phyloP scores from a whole-genome alignment of 2,797 vertebrate genomes.

The Allobates femoralis region DNA sequence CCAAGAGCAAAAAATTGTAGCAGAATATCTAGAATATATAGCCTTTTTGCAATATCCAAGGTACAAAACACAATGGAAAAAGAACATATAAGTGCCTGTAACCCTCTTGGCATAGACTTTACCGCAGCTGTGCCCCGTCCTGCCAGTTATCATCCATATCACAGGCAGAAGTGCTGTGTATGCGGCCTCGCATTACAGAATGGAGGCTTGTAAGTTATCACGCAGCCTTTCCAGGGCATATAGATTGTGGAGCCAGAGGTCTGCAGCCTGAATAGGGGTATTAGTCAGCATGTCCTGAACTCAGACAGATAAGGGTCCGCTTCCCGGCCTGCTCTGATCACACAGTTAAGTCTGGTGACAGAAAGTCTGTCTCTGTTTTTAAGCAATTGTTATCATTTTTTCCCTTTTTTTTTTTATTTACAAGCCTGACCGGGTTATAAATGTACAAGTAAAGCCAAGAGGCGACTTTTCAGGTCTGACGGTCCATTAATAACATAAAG shows the following conservation, averaged over 20 bases:
- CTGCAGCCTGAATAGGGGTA: conserved; percentile 62
- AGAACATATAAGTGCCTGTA: not conserved
- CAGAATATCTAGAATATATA: too few relatives aligned
- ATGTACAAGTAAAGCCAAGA: conserved; percentile 64
- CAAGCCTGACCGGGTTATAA: conserved; percentile 67
- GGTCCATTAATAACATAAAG: conserved; percentile 19
- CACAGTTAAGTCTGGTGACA: conserved; percentile 70
- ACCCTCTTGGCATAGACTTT: not conserved
- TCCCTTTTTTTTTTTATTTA: conserved; percentile 65
- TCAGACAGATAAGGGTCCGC: conserved; percentile 67
- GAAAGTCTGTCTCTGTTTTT: conserved; percentile 70
- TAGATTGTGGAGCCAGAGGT: conserved; percentile 69
- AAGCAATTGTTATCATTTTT: conserved; percentile 67
- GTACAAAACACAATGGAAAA: too few relatives aligned
- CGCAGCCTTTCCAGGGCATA: conserved; percentile 62
- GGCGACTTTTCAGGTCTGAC: conserved; percentile 4
- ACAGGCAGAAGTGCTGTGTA: conserved; percentile 24
- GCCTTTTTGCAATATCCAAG: too few relatives aligned
- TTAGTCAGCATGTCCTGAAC: conserved; percentile 71
- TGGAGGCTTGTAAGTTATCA: conserved; percentile 59
- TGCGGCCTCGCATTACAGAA: conserved; percentile 45
- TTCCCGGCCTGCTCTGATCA: conserved; percentile 70
- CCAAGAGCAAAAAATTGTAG: too few relatives aligned
- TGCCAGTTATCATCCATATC: conserved; percentile 21
- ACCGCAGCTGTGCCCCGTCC: not conserved